phyloP scores from a whole-genome alignment of 2,888 invertebrate genomes.

The Scaptomyza flava region DNA sequence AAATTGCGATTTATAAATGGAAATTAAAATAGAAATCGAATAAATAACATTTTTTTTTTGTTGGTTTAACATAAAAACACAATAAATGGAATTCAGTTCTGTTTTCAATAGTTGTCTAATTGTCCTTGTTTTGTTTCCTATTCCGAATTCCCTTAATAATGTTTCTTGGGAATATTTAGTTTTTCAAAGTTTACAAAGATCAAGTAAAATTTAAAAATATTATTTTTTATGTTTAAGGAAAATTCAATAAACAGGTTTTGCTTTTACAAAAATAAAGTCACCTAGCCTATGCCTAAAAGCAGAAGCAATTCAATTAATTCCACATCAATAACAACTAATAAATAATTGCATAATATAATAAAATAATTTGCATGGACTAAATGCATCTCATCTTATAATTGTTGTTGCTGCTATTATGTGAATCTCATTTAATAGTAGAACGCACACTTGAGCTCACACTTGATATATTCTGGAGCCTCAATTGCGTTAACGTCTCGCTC shows the following conservation, averaged over 20 bases:
- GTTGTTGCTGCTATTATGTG: constrained; percentile 27
- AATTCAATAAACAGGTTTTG: no score
- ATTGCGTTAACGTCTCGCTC: constrained; percentile 25
- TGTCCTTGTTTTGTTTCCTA: no score
- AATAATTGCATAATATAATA: background rate
- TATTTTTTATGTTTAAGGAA: no score
- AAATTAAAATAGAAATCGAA: no score
- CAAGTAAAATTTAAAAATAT: no score
- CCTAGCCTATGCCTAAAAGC: background rate
- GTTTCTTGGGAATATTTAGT: no score
- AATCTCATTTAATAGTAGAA: constrained; percentile 10
- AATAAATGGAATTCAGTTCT: no score
- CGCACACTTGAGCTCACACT: constrained; percentile 41
- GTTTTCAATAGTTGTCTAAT: no score
- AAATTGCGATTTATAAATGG: constrained; percentile 22
- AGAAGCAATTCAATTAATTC: background rate
- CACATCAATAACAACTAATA: background rate
- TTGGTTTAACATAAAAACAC: no score
- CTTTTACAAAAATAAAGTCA: background rate
- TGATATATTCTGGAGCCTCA: constrained; percentile 34
- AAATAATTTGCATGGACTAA: background rate
- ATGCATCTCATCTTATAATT: constrained; percentile 16
- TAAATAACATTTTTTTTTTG: no score
- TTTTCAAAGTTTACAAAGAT: no score
- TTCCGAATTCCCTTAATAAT: no score